These are phyloP conservation scores for Corvus cornix DNA, from an alignment of 2,113 vertebrate species.

Conservation along the genomic window DNA sequence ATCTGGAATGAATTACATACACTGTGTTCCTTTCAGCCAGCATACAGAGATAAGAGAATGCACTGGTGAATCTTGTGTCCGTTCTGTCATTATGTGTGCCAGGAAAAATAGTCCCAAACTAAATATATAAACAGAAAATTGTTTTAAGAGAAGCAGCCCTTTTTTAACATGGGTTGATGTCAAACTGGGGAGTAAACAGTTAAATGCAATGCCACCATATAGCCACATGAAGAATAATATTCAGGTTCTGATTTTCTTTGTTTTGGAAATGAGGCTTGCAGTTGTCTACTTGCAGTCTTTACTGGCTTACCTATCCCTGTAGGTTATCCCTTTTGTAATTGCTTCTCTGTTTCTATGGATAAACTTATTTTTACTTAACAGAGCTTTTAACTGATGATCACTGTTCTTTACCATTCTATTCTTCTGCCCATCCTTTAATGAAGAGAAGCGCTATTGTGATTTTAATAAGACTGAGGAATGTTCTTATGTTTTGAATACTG, in stretches of 20 bases:
- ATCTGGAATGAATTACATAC: not conserved
- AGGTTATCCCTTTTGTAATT: not conserved
- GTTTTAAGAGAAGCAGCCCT: not conserved
- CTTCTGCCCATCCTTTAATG: not conserved
- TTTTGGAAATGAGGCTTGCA: not conserved
- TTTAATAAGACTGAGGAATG: not conserved
- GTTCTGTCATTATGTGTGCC: not conserved
- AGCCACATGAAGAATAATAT: not conserved
- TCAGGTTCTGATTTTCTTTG: not conserved
- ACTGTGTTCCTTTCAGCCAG: not conserved
- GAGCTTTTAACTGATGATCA: not conserved
- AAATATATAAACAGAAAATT: not conserved
- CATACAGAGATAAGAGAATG: not conserved
- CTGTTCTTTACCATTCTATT: not conserved
- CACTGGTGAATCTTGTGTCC: not conserved
- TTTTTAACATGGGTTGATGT: not conserved
- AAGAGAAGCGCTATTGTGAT: not conserved
- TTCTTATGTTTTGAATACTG: not conserved
- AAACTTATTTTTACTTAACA: not conserved
- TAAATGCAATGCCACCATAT: not conserved
- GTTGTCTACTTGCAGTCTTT: not conserved
- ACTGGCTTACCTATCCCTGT: not conserved
- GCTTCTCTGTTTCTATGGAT: not conserved
- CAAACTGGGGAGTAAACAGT: not conserved
- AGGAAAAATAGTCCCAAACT: not conserved